These are phyloP conservation scores for Choristoneura rosaceana DNA, from an alignment of 2,888 invertebrate species.

Conservation along the genomic window DNA sequence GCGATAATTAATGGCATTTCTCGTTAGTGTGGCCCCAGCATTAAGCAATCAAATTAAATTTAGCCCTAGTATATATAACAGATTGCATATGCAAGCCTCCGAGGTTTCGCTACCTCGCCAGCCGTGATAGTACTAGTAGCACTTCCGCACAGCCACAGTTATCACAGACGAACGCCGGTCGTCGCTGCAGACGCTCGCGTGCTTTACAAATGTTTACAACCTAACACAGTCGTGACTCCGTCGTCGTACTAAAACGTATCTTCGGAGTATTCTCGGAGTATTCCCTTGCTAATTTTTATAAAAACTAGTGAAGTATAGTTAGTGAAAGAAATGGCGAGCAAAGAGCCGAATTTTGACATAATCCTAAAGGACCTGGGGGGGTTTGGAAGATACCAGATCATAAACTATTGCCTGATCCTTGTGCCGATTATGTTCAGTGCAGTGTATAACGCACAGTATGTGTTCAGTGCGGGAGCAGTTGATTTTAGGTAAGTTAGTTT, in stretches of 20 bases:
- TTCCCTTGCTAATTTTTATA: no score
- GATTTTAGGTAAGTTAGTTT: constrained; percentile 74
- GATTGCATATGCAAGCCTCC: no score
- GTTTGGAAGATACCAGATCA: constrained; percentile 76
- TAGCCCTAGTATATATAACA: no score
- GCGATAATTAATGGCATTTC: no score
- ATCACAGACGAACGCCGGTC: not conserved
- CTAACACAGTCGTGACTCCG: not conserved
- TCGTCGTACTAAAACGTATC: no score
- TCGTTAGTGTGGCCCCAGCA: no score
- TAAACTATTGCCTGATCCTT: constrained; percentile 70
- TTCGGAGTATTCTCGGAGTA: no score
- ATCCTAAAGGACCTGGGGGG: constrained; percentile 71
- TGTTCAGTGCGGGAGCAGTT: constrained; percentile 77
- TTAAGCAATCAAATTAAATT: no score
- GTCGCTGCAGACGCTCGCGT: not conserved
- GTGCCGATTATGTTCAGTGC: constrained; percentile 78
- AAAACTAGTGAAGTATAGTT: constrained; percentile 30
- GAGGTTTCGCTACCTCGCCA: no score
- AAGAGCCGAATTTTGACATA: constrained; percentile 62
- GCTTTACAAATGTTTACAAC: not conserved
- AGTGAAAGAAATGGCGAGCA: constrained; percentile 48
- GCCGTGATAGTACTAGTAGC: no score
- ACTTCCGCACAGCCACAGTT: not conserved
- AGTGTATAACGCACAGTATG: constrained; percentile 78